A percentile compares a stretch with the other conserved stretches of the same genome.
phyloP scores from a whole-genome alignment of 2,113 vertebrate species.

The Fregetta grallaria region DNA sequence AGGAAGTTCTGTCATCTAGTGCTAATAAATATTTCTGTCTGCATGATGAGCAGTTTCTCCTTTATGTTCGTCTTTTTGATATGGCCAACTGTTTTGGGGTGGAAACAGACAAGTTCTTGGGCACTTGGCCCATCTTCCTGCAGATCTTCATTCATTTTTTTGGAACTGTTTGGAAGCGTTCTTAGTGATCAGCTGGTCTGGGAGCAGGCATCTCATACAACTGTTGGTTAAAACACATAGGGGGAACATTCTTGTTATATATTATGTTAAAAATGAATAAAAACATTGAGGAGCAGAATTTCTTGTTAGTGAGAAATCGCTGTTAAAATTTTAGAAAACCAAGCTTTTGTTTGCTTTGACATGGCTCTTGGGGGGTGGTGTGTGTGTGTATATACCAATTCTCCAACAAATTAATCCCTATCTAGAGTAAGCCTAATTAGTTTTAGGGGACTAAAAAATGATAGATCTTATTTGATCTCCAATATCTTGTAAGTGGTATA shows the following conservation, averaged over 20 bases:
- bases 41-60: not conserved
- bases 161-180: not conserved
- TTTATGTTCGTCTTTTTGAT: not conserved
- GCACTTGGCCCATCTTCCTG: not conserved
- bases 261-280: not conserved
- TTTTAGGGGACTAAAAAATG: not conserved
- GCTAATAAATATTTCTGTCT: not conserved
- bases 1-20: not conserved
- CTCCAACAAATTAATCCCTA: not conserved
- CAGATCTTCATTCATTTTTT: not conserved
- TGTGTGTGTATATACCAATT: not conserved
- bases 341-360: not conserved
- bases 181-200: not conserved
- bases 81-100: not conserved
- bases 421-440: not conserved
- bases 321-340: not conserved
- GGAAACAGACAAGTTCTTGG: not conserved
- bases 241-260: not conserved
- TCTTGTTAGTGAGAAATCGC: not conserved
- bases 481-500: not conserved
- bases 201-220: not conserved
- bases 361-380: accelerated
- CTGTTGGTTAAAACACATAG: not conserved
- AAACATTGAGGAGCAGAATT: not conserved
- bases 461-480: not conserved